Base-by-base conservation (phyloP, 2,113 vertebrate species). In the Saguinus imperator region DNA sequence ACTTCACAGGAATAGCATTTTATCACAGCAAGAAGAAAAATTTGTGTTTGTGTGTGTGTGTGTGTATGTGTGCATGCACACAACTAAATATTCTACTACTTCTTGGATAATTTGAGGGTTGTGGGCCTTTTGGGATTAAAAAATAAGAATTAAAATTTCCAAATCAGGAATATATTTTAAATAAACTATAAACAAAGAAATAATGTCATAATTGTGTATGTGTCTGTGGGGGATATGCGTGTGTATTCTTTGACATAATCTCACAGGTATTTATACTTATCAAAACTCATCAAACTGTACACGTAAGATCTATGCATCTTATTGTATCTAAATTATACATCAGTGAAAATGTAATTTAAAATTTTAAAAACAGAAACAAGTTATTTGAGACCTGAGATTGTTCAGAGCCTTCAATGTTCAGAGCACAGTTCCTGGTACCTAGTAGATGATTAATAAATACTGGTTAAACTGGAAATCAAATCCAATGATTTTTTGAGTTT, bases 391-490 rank as follows among this genome's bases (percentile, higher is more conserved):
- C 3, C 23, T 55, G 12, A 77, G 50, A 73, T 37, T 64, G 25
- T 82, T 43, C 37, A 13, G 21, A 82, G 9, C 0, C 21, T 13
- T 0, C 2, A 11, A 2, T 77, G 20, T 94, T 79, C n/a, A 50
- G 27, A 79, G 40, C n/a, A 86, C 21, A 80, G 57, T 14, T 2
- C 35, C 35, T 77, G 21, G 52, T 12, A 79, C 58, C 17, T 13
- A 70, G 14, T 25, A 80, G 25, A 40, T 52, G 16, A 72, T 57
- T 64, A 86, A 64, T 45, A 68, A 66, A n/a, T 75, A 52, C 37
- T 58, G 95, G 29, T 94, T 76, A 91, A 89, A 25, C 23, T 58
- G 32, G 21, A 20, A 92, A 57, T 96, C 66, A 84, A 64, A 85
- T 55, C 6, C 40, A 57, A 12, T 20, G 32, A 64, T 17, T 27